A percentile compares a stretch with the other conserved stretches of the same genome.
These are phyloP conservation scores for Equus przewalskii DNA, from an alignment of 2,113 vertebrate species.

Conservation along the genomic window DNA sequence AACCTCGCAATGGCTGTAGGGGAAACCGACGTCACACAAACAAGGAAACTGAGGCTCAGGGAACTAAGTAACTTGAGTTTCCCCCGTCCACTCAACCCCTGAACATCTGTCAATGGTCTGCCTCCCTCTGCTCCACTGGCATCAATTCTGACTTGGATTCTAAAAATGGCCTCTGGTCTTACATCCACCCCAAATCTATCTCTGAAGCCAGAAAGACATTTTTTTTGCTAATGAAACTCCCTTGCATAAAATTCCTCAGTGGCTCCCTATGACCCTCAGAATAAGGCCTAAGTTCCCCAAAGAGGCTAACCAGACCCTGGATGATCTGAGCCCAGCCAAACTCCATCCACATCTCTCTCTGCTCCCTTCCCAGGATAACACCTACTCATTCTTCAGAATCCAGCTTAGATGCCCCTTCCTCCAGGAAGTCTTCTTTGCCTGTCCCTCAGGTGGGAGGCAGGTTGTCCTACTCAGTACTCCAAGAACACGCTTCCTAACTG, in stretches of 20 bases:
- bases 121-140: not conserved
- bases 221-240: not conserved
- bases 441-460: not conserved
- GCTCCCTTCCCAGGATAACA: not conserved
- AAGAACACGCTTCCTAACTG: not conserved
- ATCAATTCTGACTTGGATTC: not conserved
- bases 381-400: not conserved
- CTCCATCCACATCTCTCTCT: not conserved
- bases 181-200: not conserved
- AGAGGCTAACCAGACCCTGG: not conserved
- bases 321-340: not conserved
- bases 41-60: not conserved
- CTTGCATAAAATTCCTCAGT: not conserved
- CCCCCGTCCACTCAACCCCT: not conserved
- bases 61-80: no score
- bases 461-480: not conserved
- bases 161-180: not conserved
- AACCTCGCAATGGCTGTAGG: not conserved
- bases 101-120: not conserved
- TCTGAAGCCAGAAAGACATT: not conserved
- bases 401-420: not conserved
- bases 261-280: not conserved
- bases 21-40: not conserved
- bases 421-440: not conserved
- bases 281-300: not conserved